Percentiles rank a stretch among this genome's conserved stretches.
These are phyloP conservation scores for Pseudorhombus dupliciocellatus DNA, from an alignment of 2,113 vertebrate species.

Conservation along the genomic window DNA sequence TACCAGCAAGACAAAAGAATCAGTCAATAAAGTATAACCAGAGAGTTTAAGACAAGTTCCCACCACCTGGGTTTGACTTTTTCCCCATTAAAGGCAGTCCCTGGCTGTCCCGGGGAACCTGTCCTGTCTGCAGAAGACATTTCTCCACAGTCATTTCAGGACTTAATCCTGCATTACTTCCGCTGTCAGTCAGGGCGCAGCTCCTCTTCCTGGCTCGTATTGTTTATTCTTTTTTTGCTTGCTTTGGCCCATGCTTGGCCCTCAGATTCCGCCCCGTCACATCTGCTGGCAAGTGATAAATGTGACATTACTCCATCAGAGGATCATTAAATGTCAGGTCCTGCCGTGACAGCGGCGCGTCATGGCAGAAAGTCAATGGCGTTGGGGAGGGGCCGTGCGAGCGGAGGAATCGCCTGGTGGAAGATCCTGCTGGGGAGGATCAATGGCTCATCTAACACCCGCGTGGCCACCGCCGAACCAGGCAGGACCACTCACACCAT, in stretches of 20 bases:
- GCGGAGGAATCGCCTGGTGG: constrained; percentile 58
- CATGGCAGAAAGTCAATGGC: constrained; percentile 91
- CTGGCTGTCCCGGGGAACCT: neutral
- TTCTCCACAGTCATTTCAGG: constrained; percentile 37
- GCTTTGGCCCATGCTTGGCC: constrained; percentile 67
- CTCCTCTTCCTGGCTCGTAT: constrained; percentile 15
- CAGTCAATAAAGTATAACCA: neutral
- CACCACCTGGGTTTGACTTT: neutral
- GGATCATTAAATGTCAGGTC: constrained; percentile 92
- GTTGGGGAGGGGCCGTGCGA: constrained; percentile 45
- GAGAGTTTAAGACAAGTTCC: neutral
- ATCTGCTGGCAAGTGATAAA: constrained; percentile 84
- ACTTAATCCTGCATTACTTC: constrained; percentile 49
- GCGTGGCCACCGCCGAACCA: constrained; percentile 60
- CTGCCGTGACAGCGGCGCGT: constrained; percentile 83
- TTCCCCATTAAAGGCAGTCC: constrained; percentile 11
- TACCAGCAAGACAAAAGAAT: neutral
- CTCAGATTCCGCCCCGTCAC: constrained; percentile 83
- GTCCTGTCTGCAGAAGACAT: constrained; percentile 14
- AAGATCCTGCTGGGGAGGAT: constrained; percentile 71
- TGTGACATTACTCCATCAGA: constrained; percentile 85
- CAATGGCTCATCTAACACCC: constrained; percentile 79
- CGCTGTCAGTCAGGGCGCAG: constrained; percentile 42
- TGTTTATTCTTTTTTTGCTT: constrained; percentile 25
- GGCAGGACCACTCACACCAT: constrained; percentile 53